Evolutionary conservation across 2,888 invertebrate species (phyloP).

Genomic region (Tuberolachnus salignus): DNA sequence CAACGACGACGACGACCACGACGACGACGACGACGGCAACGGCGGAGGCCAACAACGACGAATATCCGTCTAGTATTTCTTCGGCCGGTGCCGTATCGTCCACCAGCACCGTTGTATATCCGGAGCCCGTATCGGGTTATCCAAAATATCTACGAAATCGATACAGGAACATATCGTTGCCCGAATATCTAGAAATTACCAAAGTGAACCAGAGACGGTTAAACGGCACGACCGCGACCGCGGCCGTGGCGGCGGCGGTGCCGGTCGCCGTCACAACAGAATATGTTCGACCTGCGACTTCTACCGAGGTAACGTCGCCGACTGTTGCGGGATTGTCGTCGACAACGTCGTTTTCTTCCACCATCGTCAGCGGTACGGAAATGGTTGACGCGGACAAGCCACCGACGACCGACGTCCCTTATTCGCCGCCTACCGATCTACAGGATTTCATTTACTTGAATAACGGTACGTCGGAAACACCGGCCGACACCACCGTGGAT

Average conservation of each 20-base stretch:
- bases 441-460: conserved; percentile 49
- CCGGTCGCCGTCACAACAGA: background rate
- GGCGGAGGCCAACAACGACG: too few relatives aligned
- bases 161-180: conserved; percentile 45
- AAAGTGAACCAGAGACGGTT: conserved; percentile 42
- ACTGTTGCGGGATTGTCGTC: background rate
- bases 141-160: conserved; percentile 33
- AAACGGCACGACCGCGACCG: conserved; percentile 4
- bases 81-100: background rate
- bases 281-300: background rate
- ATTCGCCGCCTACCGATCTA: conserved; percentile 26
- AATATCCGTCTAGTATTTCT: too few relatives aligned
- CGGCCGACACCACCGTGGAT: background rate
- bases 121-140: background rate
- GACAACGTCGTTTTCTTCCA: background rate
- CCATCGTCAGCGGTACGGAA: background rate
- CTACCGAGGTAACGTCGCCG: background rate
- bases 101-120: background rate
- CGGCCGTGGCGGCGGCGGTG: background rate
- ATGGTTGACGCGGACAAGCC: too few relatives aligned
- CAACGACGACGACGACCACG: background rate
- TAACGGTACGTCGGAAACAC: conserved; percentile 30
- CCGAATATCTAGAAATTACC: conserved; percentile 48
- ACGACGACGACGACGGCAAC: background rate
- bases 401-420: background rate